Percentiles rank a stretch among this genome's conserved stretches.
phyloP scores from a whole-genome alignment of 1,140 invertebrate species.

The Drosophila pandora region DNA sequence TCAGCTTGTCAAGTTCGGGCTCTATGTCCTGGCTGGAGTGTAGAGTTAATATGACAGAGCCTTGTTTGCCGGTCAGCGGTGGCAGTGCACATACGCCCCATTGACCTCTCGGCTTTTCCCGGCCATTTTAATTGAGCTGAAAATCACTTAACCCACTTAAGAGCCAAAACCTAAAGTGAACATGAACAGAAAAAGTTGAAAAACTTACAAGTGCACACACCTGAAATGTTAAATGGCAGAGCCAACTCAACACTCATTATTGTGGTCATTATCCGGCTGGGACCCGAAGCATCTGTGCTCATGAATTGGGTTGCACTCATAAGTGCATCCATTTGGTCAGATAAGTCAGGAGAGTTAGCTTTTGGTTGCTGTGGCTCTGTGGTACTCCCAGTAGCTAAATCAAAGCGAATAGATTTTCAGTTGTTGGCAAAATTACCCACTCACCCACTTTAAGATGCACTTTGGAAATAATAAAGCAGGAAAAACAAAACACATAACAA shows the following conservation, averaged over 20 bases:
- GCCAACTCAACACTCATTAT: conserved; percentile 36
- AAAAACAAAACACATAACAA: neutral
- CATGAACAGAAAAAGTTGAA: neutral
- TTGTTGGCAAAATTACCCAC: neutral
- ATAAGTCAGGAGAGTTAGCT: conserved; percentile 5
- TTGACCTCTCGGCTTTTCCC: conserved; percentile 43
- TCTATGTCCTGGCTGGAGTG: conserved; percentile 32
- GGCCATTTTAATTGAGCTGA: conserved; percentile 74
- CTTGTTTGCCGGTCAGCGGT: conserved; percentile 60
- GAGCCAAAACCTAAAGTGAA: conserved; percentile 8
- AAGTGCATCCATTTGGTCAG: conserved; percentile 24
- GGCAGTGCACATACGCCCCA: conserved; percentile 61
- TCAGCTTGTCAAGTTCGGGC: conserved; percentile 38
- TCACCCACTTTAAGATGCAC: conserved; percentile 1
- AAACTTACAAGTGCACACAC: neutral
- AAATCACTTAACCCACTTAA: conserved; percentile 74
- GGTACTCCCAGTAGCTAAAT: conserved; percentile 7
- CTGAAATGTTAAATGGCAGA: conserved; percentile 6
- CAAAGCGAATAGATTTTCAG: neutral
- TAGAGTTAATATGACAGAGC: conserved; percentile 67
- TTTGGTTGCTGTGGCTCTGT: neutral
- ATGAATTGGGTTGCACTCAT: conserved; percentile 1
- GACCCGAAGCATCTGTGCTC: conserved; percentile 19
- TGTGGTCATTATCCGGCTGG: conserved; percentile 40
- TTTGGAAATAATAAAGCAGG: neutral